phyloP scores from a whole-genome alignment of 2,797 vertebrate species.

The Acanthornis magna region DNA sequence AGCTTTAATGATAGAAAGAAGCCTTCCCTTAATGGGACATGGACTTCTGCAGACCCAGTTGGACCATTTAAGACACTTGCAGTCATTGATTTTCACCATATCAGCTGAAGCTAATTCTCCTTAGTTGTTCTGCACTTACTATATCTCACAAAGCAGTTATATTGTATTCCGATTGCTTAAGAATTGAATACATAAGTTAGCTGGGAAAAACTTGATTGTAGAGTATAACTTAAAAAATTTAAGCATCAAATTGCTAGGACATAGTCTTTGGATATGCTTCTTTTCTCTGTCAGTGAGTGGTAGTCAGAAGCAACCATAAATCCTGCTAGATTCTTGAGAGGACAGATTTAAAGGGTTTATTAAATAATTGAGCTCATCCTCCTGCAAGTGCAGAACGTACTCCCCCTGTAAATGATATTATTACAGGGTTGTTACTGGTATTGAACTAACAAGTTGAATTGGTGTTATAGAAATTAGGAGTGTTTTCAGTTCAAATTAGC shows the following conservation, averaged over 20 bases:
- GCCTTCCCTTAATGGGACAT: neutral
- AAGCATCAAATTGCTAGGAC: neutral
- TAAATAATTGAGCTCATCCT: slow-evolving; percentile 10
- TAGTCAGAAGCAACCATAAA: neutral
- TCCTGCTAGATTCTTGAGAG: neutral
- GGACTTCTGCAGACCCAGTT: neutral
- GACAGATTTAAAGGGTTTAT: neutral
- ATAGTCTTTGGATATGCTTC: neutral
- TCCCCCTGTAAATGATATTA: neutral
- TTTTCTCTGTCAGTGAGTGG: neutral
- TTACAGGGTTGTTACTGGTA: neutral
- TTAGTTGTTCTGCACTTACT: neutral
- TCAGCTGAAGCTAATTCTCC: neutral
- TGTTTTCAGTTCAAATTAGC: slow-evolving; percentile 25
- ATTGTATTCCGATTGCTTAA: neutral
- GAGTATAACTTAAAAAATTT: neutral
- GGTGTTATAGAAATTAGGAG: neutral
- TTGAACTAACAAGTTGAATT: neutral
- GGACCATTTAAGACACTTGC: neutral
- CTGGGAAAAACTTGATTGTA: neutral
- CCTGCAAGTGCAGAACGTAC: neutral
- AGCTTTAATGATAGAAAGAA: neutral
- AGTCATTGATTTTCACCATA: neutral
- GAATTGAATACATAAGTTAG: neutral
- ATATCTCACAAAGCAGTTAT: neutral